Percentiles rank a stretch among this genome's conserved stretches.
These are phyloP conservation scores for Papilio machaon DNA, from an alignment of 1,140 invertebrate genomes.

Conservation along the genomic window DNA sequence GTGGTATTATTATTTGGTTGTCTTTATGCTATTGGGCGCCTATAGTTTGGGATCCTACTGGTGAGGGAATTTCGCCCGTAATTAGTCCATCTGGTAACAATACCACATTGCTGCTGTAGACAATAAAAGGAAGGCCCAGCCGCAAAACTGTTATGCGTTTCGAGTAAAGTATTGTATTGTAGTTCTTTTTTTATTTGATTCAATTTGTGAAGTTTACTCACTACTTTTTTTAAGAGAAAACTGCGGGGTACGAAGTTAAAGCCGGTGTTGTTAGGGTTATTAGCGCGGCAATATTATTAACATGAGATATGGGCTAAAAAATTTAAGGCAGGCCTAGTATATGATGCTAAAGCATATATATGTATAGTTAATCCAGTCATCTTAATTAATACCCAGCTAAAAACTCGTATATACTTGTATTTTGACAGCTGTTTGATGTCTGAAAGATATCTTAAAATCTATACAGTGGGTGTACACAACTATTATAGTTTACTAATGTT, in stretches of 20 bases:
- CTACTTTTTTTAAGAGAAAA: neutral
- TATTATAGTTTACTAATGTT: no score
- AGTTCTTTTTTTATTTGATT: neutral
- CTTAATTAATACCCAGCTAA: neutral
- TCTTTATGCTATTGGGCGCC: conserved; percentile 53
- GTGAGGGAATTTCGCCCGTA: conserved; percentile 42
- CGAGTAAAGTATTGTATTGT: neutral
- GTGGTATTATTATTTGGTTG: conserved; percentile 53
- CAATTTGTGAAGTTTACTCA: neutral
- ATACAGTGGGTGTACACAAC: no score
- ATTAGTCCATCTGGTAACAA: neutral
- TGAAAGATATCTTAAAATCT: no score
- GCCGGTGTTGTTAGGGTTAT: neutral
- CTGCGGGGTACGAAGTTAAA: neutral
- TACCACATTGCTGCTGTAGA: neutral
- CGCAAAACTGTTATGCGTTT: neutral
- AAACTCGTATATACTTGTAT: neutral
- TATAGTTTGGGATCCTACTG: conserved; percentile 49
- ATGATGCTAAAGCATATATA: no score
- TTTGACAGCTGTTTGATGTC: no score
- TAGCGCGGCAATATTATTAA: neutral
- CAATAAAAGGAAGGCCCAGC: neutral
- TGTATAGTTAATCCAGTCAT: no score
- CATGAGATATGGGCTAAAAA: no score
- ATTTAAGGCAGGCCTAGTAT: no score